Evolutionary conservation across 2,797 vertebrate species (phyloP).

Genomic region (Epinephelus coioides): DNA sequence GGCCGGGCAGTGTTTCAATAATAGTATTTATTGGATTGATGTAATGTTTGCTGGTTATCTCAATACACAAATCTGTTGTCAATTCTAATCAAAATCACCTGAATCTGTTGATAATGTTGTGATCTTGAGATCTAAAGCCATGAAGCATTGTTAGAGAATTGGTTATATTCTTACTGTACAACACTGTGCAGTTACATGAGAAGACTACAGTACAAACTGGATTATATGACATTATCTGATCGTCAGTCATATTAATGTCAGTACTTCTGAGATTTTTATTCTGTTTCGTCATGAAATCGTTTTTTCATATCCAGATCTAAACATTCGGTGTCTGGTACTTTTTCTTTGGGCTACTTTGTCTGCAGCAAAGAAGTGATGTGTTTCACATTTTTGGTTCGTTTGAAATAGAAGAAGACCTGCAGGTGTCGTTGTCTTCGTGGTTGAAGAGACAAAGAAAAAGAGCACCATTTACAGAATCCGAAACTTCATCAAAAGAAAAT

Average conservation of each 20-base stretch:
- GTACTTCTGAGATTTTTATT: neutral
- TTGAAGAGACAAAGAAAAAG: constrained; percentile 2
- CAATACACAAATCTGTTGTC: neutral
- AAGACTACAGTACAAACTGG: neutral
- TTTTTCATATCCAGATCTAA: neutral
- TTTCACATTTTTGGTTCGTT: constrained; percentile 6
- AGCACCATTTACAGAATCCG: constrained; percentile 23
- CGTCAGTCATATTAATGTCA: neutral
- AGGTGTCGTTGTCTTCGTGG: neutral
- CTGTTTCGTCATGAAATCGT: neutral
- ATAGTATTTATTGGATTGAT: neutral
- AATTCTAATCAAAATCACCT: neutral
- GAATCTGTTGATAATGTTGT: neutral
- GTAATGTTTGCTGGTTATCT: neutral
- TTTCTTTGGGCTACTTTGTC: neutral
- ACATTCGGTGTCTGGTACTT: neutral
- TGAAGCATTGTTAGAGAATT: neutral
- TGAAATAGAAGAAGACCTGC: neutral
- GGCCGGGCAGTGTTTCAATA: neutral
- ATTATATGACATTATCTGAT: neutral
- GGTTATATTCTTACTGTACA: neutral
- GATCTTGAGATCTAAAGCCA: neutral
- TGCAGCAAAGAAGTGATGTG: neutral
- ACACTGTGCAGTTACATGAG: neutral
- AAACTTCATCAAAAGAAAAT: constrained; percentile 38